Evolutionary conservation across 2,113 vertebrate genomes (phyloP).

Genomic region (Heteronetta atricapilla): DNA sequence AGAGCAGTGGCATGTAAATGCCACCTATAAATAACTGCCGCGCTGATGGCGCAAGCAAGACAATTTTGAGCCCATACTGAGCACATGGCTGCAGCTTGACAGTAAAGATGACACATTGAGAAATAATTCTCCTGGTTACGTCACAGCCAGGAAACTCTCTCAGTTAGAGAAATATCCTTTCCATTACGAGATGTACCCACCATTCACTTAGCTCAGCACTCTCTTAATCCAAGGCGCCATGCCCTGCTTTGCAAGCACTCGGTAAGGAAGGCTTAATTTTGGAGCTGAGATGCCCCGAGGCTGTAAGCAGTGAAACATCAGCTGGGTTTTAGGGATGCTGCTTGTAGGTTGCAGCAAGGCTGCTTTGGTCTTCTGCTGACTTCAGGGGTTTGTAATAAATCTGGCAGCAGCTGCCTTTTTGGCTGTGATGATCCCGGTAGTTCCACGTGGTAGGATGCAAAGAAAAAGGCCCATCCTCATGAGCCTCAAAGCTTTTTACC

Average conservation of each 20-base stretch:
- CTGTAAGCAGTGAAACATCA: background rate
- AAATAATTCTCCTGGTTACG: background rate
- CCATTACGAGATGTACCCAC: background rate
- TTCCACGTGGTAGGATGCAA: background rate
- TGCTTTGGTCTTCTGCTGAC: background rate
- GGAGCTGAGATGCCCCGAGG: background rate
- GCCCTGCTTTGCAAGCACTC: background rate
- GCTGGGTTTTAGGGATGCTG: background rate
- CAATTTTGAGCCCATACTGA: background rate
- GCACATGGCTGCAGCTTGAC: background rate
- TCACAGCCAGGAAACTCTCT: slow-evolving; percentile 37
- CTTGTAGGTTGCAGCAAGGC: background rate
- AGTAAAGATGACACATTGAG: slow-evolving; percentile 27
- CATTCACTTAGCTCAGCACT: background rate
- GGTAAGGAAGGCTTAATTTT: background rate
- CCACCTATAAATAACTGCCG: background rate
- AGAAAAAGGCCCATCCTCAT: background rate
- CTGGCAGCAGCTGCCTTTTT: background rate
- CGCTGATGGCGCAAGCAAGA: background rate
- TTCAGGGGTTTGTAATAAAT: background rate
- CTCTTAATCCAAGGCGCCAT: rapidly evolving
- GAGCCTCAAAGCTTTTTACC: background rate
- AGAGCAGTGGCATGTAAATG: background rate
- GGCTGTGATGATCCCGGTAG: background rate
- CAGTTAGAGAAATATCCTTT: background rate